Base-by-base conservation (phyloP, 2,113 vertebrate genomes). In the Haemorhous mexicanus region DNA sequence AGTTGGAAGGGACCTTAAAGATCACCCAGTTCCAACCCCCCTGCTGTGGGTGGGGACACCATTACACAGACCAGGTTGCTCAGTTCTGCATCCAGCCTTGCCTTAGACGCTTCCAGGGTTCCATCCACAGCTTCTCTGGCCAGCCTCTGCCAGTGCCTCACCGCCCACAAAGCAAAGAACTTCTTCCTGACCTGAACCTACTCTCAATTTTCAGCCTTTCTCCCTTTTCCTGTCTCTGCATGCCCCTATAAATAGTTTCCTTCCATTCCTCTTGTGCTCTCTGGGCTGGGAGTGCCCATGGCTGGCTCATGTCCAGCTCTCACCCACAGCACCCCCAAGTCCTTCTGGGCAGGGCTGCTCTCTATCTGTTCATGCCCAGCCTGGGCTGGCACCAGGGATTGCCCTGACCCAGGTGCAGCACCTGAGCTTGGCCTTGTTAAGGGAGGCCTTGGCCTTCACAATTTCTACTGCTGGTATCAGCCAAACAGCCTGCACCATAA, bases 11-110 rank as follows among this genome's bases (percentile, higher is more conserved):
- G 10, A 46, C 24, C 16, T 46, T n/a, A 30, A 53, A 75, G 33
- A 35, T 18, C 11, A 30, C 3, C 9, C 2, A 1, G 19, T 17
- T 74, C 33, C 33, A 30, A 2, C 2, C 6, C 11, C 2, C 2
- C 9, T 61, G 21, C 22, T 16, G 16, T 16, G 39, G 26, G 22
- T 58, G 7, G 15, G 19, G 23, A 37, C 13, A 14, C 23, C 15
- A 30, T 33, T 37, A 30, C 24, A 75, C 28, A 41, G 20, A 41
- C 3, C 53, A 68, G 9, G 13, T 11, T 53, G 11, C 20, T 46
- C 46, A 39, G 11, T 46, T 9, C 20, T 16, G 7, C 6, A 17
- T 41, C 46, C 28, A 73, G 27, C 9, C 58, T 80, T 16, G 23
- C 19, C 28, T 39, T 61, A 16, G 13, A 15, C 13, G 18, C 13